Base-by-base conservation (phyloP, 2,888 invertebrate species). In the Caenorhabditis drosophilae region DNA sequence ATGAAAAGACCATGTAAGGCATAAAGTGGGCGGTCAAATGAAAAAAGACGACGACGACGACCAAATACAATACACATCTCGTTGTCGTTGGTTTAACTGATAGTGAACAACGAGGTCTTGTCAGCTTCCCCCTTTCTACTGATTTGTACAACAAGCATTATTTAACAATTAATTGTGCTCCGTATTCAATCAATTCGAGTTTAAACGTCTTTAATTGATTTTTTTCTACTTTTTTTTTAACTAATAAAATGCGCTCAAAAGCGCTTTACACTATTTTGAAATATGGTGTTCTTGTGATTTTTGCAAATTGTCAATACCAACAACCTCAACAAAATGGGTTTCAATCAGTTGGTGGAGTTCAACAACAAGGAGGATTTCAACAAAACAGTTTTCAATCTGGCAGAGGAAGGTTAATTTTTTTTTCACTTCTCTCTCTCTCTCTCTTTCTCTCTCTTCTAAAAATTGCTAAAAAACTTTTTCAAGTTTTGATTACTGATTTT, bases 61-160 rank as follows among this genome's bases (percentile, higher is more conserved):
- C n/a, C n/a, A n/a, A n/a, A n/a, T n/a, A n/a, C n/a, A n/a, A n/a
- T n/a, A n/a, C n/a, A n/a, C n/a, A n/a, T n/a, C n/a, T n/a, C n/a
- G n/a, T n/a, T n/a, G n/a, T n/a, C n/a, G n/a, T n/a, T n/a, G n/a
- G n/a, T n/a, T n/a, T n/a, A n/a, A n/a, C n/a, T n/a, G n/a, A n/a
- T n/a, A n/a, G n/a, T n/a, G n/a, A n/a, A n/a, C n/a, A n/a, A n/a
- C n/a, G n/a, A n/a, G n/a, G n/a, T n/a, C n/a, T n/a, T n/a, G 36
- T 36, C 36, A n/a, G 50, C 46, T 53, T 61, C 53, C 55, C 51
- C 44, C 55, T 51, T 46, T 61, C n/a, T n/a, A n/a, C n/a, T n/a
- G n/a, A 55, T 61, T 61, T 61, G 58, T 58, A 58, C 58, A 55
- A 61, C 55, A 61, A 55, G 55, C 54, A 34, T 49, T 25, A 20